A percentile compares a stretch with the other conserved stretches of the same genome.
These are phyloP conservation scores for Sisor rabdophorus DNA, from an alignment of 2,113 vertebrate genomes.

Conservation along the genomic window DNA sequence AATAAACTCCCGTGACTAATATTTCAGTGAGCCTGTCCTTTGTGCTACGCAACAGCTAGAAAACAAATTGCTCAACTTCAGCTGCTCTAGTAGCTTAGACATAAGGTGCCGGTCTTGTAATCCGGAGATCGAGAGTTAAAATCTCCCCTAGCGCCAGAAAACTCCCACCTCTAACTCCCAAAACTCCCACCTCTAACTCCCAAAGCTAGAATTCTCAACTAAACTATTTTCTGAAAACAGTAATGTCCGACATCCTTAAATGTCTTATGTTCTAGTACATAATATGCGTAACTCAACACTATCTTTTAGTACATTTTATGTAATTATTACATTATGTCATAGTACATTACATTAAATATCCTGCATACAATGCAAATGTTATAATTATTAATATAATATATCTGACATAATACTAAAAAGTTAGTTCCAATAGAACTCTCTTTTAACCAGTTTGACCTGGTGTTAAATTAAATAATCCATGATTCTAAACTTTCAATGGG, in stretches of 20 bases:
- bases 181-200: conserved; percentile 43
- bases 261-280: not conserved
- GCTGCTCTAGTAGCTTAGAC: not conserved
- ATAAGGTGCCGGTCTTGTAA: conserved; percentile 28
- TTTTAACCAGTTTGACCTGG: no score
- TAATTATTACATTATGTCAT: not conserved
- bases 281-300: not conserved
- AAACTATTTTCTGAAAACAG: conserved; percentile 22
- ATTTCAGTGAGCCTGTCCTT: no score
- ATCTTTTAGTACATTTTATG: not conserved
- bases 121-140: conserved; percentile 16
- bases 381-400: no score
- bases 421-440: no score
- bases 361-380: no score
- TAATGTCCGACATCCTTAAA: not conserved
- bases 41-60: no score
- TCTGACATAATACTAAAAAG: no score
- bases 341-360: not conserved
- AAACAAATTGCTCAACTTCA: not conserved
- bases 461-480: no score
- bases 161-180: conserved; percentile 45
- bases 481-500: no score
- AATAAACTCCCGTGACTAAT: no score
- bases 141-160: conserved; percentile 34
- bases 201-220: conserved; percentile 42